Percentiles rank a stretch among this genome's conserved stretches.
These are phyloP conservation scores for Neoaliturus tenellus DNA, from an alignment of 2,888 invertebrate genomes.

Conservation along the genomic window DNA sequence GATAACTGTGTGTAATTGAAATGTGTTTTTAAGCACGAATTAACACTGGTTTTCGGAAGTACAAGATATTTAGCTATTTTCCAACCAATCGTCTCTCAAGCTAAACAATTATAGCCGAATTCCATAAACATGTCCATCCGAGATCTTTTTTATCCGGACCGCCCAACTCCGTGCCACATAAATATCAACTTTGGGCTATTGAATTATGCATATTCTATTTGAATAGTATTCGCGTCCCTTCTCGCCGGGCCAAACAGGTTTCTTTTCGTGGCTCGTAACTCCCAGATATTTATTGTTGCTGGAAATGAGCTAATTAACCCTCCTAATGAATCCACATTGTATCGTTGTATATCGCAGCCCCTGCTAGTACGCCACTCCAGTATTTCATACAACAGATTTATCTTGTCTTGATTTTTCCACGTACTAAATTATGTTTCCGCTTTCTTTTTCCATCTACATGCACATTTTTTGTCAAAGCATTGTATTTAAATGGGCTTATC, in stretches of 20 bases:
- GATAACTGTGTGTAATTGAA: too few species aligned
- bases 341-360: constrained; percentile 14
- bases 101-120: background rate
- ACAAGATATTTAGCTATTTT: too few species aligned
- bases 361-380: background rate
- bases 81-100: too few species aligned
- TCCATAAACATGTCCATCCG: background rate
- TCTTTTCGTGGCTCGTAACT: constrained; percentile 31
- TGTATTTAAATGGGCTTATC: constrained; percentile 15
- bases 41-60: too few species aligned
- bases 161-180: constrained; percentile 25
- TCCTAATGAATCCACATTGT: constrained; percentile 43
- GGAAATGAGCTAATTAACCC: constrained; percentile 44
- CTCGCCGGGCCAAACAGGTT: constrained; percentile 21
- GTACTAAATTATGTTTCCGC: constrained; percentile 18
- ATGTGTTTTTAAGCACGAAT: too few species aligned
- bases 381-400: constrained; percentile 12
- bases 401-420: constrained; percentile 26
- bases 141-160: background rate
- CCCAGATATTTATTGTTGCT: constrained; percentile 45
- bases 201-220: constrained; percentile 52
- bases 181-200: constrained; percentile 36
- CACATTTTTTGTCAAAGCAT: background rate
- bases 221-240: constrained; percentile 38
- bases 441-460: background rate